Conservation (phyloP, 2,797 vertebrate genomes). For the Microctenopoma stevenorrisi region DNA sequence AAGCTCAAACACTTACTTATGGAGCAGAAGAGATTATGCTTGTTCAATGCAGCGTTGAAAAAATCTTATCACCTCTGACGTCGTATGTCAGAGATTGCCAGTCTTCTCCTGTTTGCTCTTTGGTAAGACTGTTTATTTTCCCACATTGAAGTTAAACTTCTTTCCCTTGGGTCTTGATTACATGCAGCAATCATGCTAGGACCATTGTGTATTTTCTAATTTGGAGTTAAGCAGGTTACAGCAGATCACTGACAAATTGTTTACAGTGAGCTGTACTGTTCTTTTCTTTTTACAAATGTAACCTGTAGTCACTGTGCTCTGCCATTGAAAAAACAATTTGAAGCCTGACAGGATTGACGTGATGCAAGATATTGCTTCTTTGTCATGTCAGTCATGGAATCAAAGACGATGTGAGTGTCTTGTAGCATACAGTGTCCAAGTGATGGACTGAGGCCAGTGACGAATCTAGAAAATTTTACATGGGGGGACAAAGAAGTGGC, state of each 20-base stretch:
- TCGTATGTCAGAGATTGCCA: slow-evolving; percentile 43
- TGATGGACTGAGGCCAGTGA: background rate
- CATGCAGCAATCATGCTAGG: background rate
- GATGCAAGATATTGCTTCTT: background rate
- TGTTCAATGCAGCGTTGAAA: slow-evolving; percentile 29
- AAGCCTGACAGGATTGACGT: background rate
- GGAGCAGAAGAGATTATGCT: slow-evolving; percentile 42
- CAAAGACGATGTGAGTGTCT: too few species aligned
- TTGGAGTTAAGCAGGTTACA: slow-evolving; percentile 15
- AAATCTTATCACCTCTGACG: slow-evolving; percentile 49
- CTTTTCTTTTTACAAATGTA: background rate
- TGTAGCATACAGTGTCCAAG: too few species aligned
- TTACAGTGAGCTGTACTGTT: background rate
- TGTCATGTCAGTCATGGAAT: too few species aligned
- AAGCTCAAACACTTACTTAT: slow-evolving; percentile 52
- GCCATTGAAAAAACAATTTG: background rate
- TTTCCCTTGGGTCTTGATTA: slow-evolving; percentile 18
- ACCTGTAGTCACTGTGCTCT: background rate
- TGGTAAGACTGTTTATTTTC: slow-evolving; percentile 55
- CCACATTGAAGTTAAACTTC: slow-evolving; percentile 37
- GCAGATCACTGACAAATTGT: slow-evolving; percentile 16
- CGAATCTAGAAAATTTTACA: too few species aligned
- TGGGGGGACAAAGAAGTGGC: too few species aligned
- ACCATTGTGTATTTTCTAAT: background rate
- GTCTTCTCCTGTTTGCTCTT: slow-evolving; percentile 27